Conservation (phyloP, 2,113 vertebrate species). For the Sphaerodactylus townsendi region DNA sequence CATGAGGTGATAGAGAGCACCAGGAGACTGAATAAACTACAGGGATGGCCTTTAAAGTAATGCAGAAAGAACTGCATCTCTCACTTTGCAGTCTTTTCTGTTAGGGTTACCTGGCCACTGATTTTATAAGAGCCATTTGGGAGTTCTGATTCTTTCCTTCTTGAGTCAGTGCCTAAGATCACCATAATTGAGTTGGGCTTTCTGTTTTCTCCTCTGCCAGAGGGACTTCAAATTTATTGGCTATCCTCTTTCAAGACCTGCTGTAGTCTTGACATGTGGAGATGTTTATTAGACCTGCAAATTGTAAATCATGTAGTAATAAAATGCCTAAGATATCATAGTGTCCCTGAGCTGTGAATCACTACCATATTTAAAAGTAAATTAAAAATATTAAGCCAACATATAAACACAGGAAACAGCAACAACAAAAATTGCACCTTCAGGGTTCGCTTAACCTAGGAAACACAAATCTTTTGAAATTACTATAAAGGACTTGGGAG, state of each 20-base stretch:
- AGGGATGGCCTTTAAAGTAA: slow-evolving; percentile 36
- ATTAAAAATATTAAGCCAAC: slow-evolving; percentile 25
- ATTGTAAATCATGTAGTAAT: not conserved
- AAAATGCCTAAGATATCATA: not conserved
- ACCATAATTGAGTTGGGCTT: slow-evolving; percentile 17
- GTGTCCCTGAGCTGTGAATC: not conserved
- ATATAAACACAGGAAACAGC: not conserved
- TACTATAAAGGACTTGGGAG: not conserved
- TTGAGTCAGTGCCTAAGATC: slow-evolving; percentile 40
- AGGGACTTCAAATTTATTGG: slow-evolving; percentile 14
- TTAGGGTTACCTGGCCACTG: not conserved
- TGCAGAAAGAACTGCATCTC: not conserved
- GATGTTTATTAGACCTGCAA: slow-evolving; percentile 33
- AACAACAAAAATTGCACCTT: not conserved
- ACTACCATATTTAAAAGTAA: not conserved
- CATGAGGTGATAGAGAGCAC: not conserved
- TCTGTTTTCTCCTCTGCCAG: slow-evolving; percentile 39
- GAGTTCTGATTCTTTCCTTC: not conserved
- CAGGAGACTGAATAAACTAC: not conserved
- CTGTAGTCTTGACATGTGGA: slow-evolving; percentile 10
- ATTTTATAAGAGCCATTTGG: slow-evolving; percentile 2
- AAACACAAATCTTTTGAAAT: slow-evolving; percentile 8
- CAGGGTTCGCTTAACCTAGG: not conserved
- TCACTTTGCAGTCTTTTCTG: slow-evolving; percentile 30
- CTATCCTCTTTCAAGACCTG: slow-evolving; percentile 12